These are phyloP conservation scores for Apeltes quadracus DNA, from an alignment of 2,113 vertebrate genomes.

Conservation along the genomic window DNA sequence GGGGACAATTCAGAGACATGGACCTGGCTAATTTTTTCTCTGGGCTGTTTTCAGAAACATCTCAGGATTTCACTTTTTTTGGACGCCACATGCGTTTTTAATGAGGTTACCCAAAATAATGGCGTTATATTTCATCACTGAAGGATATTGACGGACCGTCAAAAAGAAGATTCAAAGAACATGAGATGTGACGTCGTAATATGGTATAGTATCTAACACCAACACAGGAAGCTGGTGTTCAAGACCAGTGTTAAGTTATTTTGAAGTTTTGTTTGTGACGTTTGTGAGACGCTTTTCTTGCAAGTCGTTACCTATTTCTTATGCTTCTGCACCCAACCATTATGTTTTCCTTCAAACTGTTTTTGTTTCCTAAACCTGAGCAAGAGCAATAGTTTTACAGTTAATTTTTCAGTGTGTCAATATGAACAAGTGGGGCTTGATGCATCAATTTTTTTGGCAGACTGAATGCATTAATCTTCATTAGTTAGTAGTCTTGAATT, in stretches of 20 bases:
- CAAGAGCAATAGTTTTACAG: neutral
- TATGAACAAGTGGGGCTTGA: neutral
- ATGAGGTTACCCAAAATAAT: neutral
- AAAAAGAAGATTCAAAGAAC: neutral
- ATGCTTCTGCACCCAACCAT: neutral
- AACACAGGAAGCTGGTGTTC: neutral
- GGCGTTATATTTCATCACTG: neutral
- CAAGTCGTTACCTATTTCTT: neutral
- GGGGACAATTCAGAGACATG: conserved; percentile 13
- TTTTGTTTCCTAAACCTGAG: neutral
- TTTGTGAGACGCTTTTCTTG: no score
- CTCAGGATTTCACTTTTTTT: neutral
- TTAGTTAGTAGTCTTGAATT: neutral
- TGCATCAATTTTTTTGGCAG: neutral
- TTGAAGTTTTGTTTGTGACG: no score
- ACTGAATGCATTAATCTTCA: neutral
- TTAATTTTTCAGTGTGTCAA: neutral
- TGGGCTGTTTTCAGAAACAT: conserved; percentile 19
- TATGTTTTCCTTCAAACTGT: neutral
- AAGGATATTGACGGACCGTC: neutral
- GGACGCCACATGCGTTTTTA: neutral
- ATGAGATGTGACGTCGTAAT: neutral
- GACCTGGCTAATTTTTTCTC: conserved; percentile 14
- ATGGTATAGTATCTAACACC: no score
- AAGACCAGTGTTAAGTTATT: neutral